phyloP scores from a whole-genome alignment of 2,113 vertebrate species.

The Nettapus auritus region DNA sequence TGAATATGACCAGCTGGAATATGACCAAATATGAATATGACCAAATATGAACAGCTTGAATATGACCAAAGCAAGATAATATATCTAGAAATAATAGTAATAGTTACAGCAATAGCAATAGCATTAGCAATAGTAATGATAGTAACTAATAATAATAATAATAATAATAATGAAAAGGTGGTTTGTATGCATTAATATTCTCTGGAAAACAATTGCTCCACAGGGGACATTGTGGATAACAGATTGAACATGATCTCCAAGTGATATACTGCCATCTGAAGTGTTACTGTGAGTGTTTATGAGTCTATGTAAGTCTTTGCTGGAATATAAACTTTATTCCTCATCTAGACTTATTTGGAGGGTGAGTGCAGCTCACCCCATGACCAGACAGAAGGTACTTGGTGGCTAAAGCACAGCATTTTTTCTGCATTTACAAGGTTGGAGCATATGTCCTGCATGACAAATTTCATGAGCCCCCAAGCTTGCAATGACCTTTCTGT shows the following conservation, averaged over 20 bases:
- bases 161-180: background rate
- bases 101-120: no score
- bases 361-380: background rate
- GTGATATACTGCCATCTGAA: background rate
- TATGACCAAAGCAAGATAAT: background rate
- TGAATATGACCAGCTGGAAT: background rate
- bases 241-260: background rate
- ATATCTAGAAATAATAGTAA: background rate
- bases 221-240: background rate
- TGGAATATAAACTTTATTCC: background rate
- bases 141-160: no score
- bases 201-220: background rate
- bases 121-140: no score
- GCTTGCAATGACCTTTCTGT: background rate
- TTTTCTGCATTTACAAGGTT: background rate
- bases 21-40: background rate
- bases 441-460: background rate
- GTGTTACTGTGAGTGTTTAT: background rate
- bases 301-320: background rate
- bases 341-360: background rate
- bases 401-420: background rate
- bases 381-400: background rate
- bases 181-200: background rate
- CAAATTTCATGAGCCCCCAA: background rate
- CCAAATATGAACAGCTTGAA: background rate